phyloP scores from a whole-genome alignment of 2,113 vertebrate genomes.

The Craseonycteris thonglongyai region DNA sequence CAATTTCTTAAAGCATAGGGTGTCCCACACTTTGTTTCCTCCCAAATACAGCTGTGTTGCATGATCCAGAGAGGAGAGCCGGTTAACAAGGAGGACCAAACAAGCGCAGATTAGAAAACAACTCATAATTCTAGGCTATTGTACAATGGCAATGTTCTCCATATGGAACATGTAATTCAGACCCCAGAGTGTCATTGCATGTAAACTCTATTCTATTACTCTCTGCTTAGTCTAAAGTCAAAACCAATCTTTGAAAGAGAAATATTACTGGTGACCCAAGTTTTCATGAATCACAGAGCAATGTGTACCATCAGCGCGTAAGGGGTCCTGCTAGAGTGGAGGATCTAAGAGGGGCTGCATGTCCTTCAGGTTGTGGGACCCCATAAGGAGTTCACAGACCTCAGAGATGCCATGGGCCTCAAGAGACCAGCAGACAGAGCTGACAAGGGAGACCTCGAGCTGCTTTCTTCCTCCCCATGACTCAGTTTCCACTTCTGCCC shows the following conservation, averaged over 20 bases:
- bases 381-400: not conserved
- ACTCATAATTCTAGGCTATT: conserved; percentile 52
- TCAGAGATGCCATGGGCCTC: not conserved
- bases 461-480: not conserved
- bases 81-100: conserved; percentile 77
- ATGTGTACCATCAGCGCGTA: not conserved
- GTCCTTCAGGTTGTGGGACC: not conserved
- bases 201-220: conserved; percentile 8
- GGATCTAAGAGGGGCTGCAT: not conserved
- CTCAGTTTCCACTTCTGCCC: not conserved
- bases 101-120: conserved; percentile 76
- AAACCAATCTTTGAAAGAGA: not conserved
- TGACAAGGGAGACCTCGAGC: not conserved
- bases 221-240: conserved; percentile 36
- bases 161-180: conserved; percentile 11
- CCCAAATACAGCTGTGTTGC: conserved; percentile 78
- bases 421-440: rapidly evolving
- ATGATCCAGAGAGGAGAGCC: conserved; percentile 69
- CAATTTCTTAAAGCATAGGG: conserved; percentile 65
- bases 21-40: conserved; percentile 66
- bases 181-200: not conserved
- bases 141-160: conserved; percentile 31
- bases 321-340: not conserved
- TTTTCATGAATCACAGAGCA: not conserved
- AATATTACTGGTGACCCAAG: not conserved